These are phyloP conservation scores for Neogobius melanostomus DNA, from an alignment of 2,113 vertebrate genomes.

Conservation along the genomic window DNA sequence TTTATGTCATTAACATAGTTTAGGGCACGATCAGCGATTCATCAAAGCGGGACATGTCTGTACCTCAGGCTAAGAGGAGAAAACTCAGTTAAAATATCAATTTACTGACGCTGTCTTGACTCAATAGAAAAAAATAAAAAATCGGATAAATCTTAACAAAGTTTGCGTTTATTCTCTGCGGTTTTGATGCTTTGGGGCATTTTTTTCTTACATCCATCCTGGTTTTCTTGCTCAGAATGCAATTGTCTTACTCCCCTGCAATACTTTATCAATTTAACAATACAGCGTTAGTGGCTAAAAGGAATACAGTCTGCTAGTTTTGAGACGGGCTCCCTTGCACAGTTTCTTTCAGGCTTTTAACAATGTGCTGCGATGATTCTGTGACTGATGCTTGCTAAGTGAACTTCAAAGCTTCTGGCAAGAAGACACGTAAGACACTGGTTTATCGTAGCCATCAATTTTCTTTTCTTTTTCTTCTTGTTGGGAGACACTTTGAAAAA, in stretches of 20 bases:
- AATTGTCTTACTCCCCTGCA: constrained; percentile 26
- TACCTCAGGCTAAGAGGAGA: constrained; percentile 37
- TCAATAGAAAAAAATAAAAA: constrained; percentile 23
- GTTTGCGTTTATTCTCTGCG: constrained; percentile 37
- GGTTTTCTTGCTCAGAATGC: constrained; percentile 26
- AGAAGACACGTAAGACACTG: too few relatives aligned
- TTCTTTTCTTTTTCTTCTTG: too few relatives aligned
- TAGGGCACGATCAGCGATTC: constrained; percentile 18
- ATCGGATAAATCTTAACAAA: constrained; percentile 55
- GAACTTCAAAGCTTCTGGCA: too few relatives aligned
- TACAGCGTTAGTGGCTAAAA: not conserved
- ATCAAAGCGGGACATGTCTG: constrained; percentile 25
- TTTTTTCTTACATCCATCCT: constrained; percentile 36
- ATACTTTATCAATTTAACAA: constrained; percentile 32
- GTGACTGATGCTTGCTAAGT: too few relatives aligned
- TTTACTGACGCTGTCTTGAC: constrained; percentile 50
- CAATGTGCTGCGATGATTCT: too few relatives aligned
- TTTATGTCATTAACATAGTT: constrained; percentile 26
- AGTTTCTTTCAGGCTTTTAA: not conserved
- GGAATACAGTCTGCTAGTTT: constrained; percentile 15
- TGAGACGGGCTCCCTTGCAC: constrained; percentile 5
- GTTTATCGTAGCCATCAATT: too few relatives aligned
- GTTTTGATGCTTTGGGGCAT: constrained; percentile 29
- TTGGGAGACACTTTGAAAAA: too few relatives aligned
- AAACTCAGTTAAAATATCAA: constrained; percentile 52